phyloP scores from a whole-genome alignment of 2,888 invertebrate genomes.

The Polydrusus tereticollis region DNA sequence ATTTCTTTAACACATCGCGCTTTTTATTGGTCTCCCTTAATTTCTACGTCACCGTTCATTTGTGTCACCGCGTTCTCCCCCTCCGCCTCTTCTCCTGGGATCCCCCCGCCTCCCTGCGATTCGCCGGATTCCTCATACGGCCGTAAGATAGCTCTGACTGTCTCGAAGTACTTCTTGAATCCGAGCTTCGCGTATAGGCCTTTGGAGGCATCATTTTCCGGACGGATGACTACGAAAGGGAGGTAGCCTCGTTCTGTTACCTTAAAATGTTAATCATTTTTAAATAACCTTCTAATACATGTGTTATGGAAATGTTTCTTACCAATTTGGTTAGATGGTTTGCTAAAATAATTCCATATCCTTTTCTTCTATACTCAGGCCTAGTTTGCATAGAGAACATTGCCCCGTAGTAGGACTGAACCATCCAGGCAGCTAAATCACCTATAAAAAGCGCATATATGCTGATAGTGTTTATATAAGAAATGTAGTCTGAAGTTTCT shows the following conservation, averaged over 20 bases:
- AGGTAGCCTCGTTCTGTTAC: slow-evolving; percentile 73
- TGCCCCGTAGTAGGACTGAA: slow-evolving; percentile 90
- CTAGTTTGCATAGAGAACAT: slow-evolving; percentile 93
- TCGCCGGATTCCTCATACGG: slow-evolving; percentile 67
- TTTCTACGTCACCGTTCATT: slow-evolving; percentile 39
- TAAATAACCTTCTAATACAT: neutral
- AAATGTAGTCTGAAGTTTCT: neutral
- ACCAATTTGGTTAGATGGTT: slow-evolving; percentile 70
- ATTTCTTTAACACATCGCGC: neutral
- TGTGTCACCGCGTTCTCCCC: neutral
- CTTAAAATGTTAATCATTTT: slow-evolving; percentile 36
- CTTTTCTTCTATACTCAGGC: slow-evolving; percentile 66
- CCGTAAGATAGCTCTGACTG: slow-evolving; percentile 83
- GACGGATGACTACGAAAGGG: slow-evolving; percentile 89
- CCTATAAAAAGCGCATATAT: slow-evolving; percentile 64
- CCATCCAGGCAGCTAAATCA: slow-evolving; percentile 90
- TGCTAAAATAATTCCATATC: slow-evolving; percentile 81
- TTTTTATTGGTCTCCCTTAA: slow-evolving; percentile 41
- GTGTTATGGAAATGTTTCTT: slow-evolving; percentile 14
- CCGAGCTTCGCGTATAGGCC: slow-evolving; percentile 85
- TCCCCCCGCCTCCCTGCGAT: slow-evolving; percentile 54
- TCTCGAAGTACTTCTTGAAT: slow-evolving; percentile 84
- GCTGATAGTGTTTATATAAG: too few relatives aligned
- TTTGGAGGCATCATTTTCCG: slow-evolving; percentile 89
- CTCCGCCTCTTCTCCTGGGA: neutral